These are phyloP conservation scores for Erethizon dorsatum DNA, from an alignment of 2,797 vertebrate species.

Conservation along the genomic window DNA sequence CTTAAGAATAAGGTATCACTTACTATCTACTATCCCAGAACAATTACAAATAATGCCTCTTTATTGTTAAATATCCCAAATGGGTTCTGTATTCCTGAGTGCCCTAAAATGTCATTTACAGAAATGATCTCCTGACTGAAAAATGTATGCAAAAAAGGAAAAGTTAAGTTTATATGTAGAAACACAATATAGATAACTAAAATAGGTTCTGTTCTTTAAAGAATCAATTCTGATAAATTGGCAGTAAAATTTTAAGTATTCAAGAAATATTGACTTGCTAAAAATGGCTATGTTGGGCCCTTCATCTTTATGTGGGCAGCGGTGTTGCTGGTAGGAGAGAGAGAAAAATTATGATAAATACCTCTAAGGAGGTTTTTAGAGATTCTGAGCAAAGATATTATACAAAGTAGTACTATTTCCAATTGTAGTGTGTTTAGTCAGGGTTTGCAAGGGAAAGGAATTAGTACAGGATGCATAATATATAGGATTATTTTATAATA, in stretches of 20 bases:
- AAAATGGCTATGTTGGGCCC: not conserved
- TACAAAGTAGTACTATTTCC: not conserved
- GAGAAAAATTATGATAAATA: not conserved
- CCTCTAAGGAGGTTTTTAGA: not conserved
- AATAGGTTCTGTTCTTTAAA: slow-evolving; percentile 38
- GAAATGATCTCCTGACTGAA: slow-evolving; percentile 53
- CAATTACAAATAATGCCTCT: slow-evolving; percentile 9
- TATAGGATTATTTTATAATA: not conserved
- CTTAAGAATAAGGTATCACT: slow-evolving; percentile 15
- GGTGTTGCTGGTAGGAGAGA: not conserved
- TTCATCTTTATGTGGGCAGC: not conserved
- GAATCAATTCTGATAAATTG: slow-evolving; percentile 19
- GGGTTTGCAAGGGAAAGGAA: not conserved
- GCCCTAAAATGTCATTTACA: not conserved
- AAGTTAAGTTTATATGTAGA: not conserved
- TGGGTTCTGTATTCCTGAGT: not conserved
- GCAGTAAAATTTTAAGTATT: slow-evolving; percentile 11
- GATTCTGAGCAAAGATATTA: not conserved
- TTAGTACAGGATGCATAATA: not conserved
- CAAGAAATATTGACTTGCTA: slow-evolving; percentile 16
- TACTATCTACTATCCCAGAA: not conserved
- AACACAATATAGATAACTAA: slow-evolving; percentile 51
- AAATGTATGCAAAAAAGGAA: not conserved
- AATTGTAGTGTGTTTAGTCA: not conserved
- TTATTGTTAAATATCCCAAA: not conserved